Conservation (phyloP, 2,888 invertebrate genomes). For the Clivina fossor region DNA sequence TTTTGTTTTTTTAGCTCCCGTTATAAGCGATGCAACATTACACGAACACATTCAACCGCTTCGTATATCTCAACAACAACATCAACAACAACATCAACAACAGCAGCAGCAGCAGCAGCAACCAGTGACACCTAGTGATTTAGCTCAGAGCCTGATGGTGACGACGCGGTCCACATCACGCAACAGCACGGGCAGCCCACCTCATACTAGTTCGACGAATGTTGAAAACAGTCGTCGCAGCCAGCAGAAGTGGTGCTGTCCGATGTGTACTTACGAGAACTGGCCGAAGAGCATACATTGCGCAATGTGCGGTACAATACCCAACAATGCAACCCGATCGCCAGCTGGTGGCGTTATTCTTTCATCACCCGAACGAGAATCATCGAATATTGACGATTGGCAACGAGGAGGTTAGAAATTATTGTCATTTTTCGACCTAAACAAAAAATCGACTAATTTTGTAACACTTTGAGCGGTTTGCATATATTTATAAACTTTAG, state of each 20-base stretch:
- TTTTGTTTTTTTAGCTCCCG: constrained; percentile 42
- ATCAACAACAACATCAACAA: not conserved
- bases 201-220: constrained; percentile 50
- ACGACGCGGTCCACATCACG: constrained; percentile 45
- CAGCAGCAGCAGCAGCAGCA: constrained; percentile 3
- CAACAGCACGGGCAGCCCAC: constrained; percentile 52
- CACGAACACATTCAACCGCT: constrained; percentile 62
- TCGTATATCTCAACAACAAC: constrained; percentile 53
- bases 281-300: constrained; percentile 90
- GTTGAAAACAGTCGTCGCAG: constrained; percentile 50
- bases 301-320: constrained; percentile 76
- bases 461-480: no score
- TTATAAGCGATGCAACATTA: constrained; percentile 53
- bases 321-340: constrained; percentile 47
- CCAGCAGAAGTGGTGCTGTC: constrained; percentile 60
- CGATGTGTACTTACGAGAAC: constrained; percentile 93
- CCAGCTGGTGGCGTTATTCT: constrained; percentile 55
- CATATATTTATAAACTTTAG: no score
- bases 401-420: no score
- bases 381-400: constrained; percentile 33
- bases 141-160: constrained; percentile 45
- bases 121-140: constrained; percentile 49
- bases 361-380: constrained; percentile 56
- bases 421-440: no score
- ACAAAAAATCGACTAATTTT: no score